Evolutionary conservation across 2,113 vertebrate species (phyloP).

Genomic region (Pithys albifrons): DNA sequence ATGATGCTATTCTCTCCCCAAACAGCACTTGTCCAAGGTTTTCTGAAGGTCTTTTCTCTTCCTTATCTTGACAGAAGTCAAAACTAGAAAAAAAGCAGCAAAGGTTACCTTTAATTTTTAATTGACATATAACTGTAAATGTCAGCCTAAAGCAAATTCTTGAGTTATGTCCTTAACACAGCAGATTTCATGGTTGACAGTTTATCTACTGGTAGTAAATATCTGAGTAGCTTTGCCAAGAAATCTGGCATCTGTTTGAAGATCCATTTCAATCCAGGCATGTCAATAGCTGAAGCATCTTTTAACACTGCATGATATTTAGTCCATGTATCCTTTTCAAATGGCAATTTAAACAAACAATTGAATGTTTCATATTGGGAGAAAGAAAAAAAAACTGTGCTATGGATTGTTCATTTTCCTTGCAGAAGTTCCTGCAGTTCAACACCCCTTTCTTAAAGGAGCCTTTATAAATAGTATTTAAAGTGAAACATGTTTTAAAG

Average conservation of each 20-base stretch:
- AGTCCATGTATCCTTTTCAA: neutral
- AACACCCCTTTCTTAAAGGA: neutral
- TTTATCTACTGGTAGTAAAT: neutral
- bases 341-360: neutral
- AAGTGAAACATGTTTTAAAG: neutral
- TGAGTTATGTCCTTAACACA: neutral
- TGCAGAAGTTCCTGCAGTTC: neutral
- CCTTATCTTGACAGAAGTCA: slow-evolving; percentile 87
- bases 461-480: neutral
- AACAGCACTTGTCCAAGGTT: slow-evolving; percentile 92
- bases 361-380: neutral
- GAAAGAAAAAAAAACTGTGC: neutral
- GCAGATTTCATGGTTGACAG: neutral
- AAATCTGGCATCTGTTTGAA: neutral
- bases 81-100: slow-evolving; percentile 76
- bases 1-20: slow-evolving; percentile 89
- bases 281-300: neutral
- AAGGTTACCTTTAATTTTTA: neutral
- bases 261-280: neutral
- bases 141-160: neutral
- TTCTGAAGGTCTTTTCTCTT: slow-evolving; percentile 85
- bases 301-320: neutral
- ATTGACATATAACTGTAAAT: neutral
- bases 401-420: neutral
- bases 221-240: neutral